These are phyloP conservation scores for Fulmarus glacialis DNA, from an alignment of 2,113 vertebrate genomes.

Conservation along the genomic window DNA sequence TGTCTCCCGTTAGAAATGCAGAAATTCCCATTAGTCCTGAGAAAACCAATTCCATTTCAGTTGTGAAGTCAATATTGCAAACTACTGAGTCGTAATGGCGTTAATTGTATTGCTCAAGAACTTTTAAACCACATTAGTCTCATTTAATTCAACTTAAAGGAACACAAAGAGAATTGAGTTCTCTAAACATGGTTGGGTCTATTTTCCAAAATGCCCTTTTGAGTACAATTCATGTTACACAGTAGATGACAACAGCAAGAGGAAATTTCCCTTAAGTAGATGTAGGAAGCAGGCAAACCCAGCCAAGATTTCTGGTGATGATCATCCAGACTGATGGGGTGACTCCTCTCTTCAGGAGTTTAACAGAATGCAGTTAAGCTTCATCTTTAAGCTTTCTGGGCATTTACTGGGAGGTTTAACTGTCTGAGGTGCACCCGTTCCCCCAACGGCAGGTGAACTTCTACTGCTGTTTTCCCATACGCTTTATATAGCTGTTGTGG, in stretches of 20 bases:
- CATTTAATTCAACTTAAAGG: conserved; percentile 17
- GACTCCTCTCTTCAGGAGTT: not conserved
- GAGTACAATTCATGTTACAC: not conserved
- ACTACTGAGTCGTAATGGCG: not conserved
- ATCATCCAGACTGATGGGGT: not conserved
- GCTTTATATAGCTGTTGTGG: not conserved
- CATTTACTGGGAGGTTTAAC: too few species aligned
- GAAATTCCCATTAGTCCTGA: not conserved
- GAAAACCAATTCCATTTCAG: not conserved
- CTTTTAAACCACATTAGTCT: not conserved
- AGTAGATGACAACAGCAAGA: not conserved
- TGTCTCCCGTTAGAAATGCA: not conserved
- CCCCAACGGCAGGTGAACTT: not conserved
- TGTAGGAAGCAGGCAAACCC: not conserved
- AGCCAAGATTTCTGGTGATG: not conserved
- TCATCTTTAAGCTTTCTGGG: not conserved
- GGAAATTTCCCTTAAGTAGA: not conserved
- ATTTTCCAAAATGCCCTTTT: conserved; percentile 25
- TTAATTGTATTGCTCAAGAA: not conserved
- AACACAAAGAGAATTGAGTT: not conserved
- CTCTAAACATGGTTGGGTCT: not conserved
- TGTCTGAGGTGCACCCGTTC: accelerated
- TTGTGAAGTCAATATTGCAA: not conserved
- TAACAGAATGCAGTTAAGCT: not conserved
- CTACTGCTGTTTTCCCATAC: not conserved